Conservation (phyloP, 2,888 invertebrate species). For the Tethea ocularis region DNA sequence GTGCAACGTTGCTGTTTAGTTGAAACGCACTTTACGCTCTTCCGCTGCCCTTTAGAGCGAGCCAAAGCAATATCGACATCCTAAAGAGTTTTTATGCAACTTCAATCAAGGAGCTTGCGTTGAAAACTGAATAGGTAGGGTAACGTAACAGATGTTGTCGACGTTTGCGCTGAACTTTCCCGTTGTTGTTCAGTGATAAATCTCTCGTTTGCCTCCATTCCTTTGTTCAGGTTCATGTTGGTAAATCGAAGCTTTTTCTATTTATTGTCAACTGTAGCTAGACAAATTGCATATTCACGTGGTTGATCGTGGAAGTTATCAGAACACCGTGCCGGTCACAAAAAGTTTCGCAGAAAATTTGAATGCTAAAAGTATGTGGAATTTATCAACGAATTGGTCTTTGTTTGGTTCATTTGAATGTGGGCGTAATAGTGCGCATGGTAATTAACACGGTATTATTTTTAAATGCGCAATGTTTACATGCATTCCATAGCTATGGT, state of each 20-base stretch:
- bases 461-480: too few species aligned
- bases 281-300: background rate
- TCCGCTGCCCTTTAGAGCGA: constrained; percentile 29
- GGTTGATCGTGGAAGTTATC: background rate
- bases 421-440: too few species aligned
- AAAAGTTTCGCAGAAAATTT: too few species aligned
- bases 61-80: constrained; percentile 6
- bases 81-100: constrained; percentile 15
- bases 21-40: constrained; percentile 45
- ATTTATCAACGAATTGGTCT: too few species aligned
- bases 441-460: too few species aligned
- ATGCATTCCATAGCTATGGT: too few species aligned
- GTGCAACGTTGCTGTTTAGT: constrained; percentile 36
- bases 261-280: constrained; percentile 14
- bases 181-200: constrained; percentile 54
- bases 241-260: constrained; percentile 46
- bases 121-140: constrained; percentile 21
- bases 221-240: constrained; percentile 48
- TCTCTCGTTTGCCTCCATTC: constrained; percentile 34
- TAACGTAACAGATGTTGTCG: constrained; percentile 38
- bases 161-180: constrained; percentile 41
- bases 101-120: constrained; percentile 27
- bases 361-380: too few species aligned
- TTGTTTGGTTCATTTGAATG: too few species aligned
- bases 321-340: background rate